Percentiles rank a stretch among this genome's conserved stretches.
phyloP scores from a whole-genome alignment of 2,797 vertebrate genomes.

The Tokudaia tokunoshimensis region DNA sequence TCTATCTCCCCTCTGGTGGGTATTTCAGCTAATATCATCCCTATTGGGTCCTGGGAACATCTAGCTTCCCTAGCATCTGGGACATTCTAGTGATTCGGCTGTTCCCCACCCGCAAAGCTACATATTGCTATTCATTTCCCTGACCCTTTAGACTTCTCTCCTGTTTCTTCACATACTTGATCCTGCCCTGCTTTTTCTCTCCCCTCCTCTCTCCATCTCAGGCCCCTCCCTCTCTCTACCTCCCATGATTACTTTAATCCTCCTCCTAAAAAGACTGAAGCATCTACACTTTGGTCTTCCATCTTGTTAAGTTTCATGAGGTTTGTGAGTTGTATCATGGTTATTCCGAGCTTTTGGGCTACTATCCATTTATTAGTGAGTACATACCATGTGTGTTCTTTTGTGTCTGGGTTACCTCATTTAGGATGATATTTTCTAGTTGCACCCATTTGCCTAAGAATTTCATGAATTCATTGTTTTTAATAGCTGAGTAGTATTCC shows the following conservation, averaged over 20 bases:
- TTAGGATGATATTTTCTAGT: background rate
- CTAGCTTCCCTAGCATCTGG: background rate
- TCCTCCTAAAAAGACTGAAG: background rate
- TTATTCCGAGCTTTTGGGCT: no score
- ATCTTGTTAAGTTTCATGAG: no score
- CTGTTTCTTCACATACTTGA: background rate
- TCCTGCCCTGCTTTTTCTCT: background rate
- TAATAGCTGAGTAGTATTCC: background rate
- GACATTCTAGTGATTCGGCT: background rate
- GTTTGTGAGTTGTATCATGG: no score
- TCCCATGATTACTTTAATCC: background rate
- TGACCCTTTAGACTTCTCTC: background rate
- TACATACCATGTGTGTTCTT: no score
- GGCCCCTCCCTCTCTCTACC: no score
- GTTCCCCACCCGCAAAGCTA: background rate
- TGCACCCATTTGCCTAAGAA: background rate
- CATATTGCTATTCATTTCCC: background rate
- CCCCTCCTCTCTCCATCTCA: background rate
- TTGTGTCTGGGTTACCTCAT: background rate
- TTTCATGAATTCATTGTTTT: background rate
- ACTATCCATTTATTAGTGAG: no score
- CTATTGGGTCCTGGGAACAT: background rate
- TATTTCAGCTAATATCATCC: background rate
- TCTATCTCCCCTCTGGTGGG: background rate
- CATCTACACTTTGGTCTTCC: no score